These are phyloP conservation scores for Stenoptilia bipunctidactyla DNA, from an alignment of 2,888 invertebrate species.

Conservation along the genomic window DNA sequence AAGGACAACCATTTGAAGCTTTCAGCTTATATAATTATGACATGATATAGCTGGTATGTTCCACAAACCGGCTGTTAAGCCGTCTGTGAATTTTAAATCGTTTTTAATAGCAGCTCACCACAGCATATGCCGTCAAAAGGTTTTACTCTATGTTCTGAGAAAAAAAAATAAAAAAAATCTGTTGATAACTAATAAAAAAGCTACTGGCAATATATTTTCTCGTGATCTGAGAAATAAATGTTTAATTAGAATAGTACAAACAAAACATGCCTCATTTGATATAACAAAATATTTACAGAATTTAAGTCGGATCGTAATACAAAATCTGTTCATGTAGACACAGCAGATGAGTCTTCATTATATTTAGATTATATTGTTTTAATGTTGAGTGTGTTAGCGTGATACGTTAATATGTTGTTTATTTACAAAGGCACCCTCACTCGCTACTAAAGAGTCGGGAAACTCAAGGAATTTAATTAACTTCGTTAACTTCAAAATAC, in stretches of 20 bases:
- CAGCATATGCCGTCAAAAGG: constrained; percentile 35
- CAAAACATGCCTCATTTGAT: too few species aligned
- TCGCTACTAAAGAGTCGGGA: constrained; percentile 21
- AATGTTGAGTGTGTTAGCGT: constrained; percentile 37
- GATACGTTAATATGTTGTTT: constrained; percentile 63
- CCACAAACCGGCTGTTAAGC: constrained; percentile 40
- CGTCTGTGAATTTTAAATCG: constrained; percentile 68
- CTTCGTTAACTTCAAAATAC: constrained; percentile 70
- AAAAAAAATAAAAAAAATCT: too few species aligned
- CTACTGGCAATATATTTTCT: too few species aligned
- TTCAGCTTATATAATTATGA: constrained; percentile 49
- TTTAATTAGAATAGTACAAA: constrained; percentile 6
- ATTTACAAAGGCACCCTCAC: constrained; percentile 61
- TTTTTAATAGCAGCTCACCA: constrained; percentile 48
- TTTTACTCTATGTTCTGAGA: constrained; percentile 39
- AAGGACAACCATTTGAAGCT: constrained; percentile 37
- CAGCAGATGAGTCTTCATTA: constrained; percentile 2
- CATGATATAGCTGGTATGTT: constrained; percentile 45
- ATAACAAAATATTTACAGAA: too few species aligned
- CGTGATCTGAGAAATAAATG: constrained; percentile 29
- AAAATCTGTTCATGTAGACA: constrained; percentile 4
- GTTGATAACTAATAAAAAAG: too few species aligned
- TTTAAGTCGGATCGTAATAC: too few species aligned
- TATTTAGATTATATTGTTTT: not conserved
- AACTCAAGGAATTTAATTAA: constrained; percentile 67